Evolutionary conservation across 1,140 invertebrate species (phyloP).

Genomic region (Medauroidea extradentata): DNA sequence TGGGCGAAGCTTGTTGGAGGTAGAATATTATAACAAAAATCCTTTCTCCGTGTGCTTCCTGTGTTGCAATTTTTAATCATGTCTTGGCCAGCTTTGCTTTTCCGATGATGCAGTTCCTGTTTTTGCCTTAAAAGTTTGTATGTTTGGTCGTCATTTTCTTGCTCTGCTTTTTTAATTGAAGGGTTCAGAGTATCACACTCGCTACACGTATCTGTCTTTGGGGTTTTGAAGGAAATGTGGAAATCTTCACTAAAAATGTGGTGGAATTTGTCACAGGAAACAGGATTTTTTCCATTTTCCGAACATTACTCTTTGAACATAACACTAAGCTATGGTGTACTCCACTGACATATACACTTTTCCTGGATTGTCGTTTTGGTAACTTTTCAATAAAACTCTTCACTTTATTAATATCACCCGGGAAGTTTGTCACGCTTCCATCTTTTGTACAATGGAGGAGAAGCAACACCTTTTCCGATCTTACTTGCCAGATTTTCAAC

Average conservation of each 20-base stretch:
- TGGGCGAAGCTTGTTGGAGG: conserved; percentile 9
- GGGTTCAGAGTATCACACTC: not conserved
- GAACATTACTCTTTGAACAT: not conserved
- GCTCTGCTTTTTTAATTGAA: not conserved
- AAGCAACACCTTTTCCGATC: not conserved
- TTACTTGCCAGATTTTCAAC: not conserved
- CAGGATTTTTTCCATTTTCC: not conserved
- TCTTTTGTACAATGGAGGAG: not conserved
- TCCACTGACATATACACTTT: conserved; percentile 12
- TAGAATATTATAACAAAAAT: conserved; percentile 6
- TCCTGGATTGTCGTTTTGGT: not conserved
- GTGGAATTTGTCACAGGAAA: not conserved
- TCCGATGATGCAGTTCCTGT: not conserved
- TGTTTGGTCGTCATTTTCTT: not conserved
- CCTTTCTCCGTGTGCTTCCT: not conserved
- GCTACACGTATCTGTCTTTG: conserved; percentile 7
- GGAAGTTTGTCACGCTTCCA: not conserved
- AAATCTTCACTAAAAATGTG: conserved; percentile 4
- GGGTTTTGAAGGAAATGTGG: not conserved
- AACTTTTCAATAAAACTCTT: not conserved
- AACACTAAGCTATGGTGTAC: conserved; percentile 3
- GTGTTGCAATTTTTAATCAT: not conserved
- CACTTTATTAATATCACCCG: not conserved
- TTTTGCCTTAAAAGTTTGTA: not conserved
- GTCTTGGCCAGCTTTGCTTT: not conserved